A percentile compares a stretch with the other conserved stretches of the same genome.
These are phyloP conservation scores for Limnephilus auricula DNA, from an alignment of 2,888 invertebrate genomes.

Conservation along the genomic window DNA sequence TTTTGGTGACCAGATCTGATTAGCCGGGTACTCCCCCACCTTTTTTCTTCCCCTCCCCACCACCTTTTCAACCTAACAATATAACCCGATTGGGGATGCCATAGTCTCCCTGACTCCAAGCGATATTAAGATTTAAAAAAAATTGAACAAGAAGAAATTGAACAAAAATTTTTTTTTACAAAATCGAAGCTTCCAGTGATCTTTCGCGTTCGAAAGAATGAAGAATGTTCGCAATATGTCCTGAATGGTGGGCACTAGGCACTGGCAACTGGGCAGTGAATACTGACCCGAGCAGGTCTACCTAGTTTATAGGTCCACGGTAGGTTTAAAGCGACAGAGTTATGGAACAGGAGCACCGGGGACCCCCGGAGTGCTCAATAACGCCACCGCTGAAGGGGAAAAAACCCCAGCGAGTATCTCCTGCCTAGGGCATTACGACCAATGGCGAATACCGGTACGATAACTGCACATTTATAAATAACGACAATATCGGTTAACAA, in stretches of 20 bases:
- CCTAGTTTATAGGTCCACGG: conserved; percentile 55
- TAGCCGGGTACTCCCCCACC: no score
- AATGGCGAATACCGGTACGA: background rate
- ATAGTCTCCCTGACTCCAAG: no score
- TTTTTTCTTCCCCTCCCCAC: no score
- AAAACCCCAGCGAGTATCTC: background rate
- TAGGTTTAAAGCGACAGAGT: conserved; percentile 42
- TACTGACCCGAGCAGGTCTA: conserved; percentile 51
- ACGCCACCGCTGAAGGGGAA: background rate
- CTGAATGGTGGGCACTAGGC: conserved; percentile 35
- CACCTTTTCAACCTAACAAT: no score
- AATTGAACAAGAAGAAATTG: no score
- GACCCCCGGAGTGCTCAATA: conserved; percentile 45
- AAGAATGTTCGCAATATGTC: conserved; percentile 5
- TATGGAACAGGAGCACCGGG: conserved; percentile 39
- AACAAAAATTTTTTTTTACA: no score
- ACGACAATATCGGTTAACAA: background rate
- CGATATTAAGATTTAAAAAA: no score
- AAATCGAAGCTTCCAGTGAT: no score
- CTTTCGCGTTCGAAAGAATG: background rate
- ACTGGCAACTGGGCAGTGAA: background rate
- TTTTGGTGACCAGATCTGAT: no score
- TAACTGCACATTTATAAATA: background rate
- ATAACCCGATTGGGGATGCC: no score
- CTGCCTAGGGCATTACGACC: background rate